Percentiles rank a stretch among this genome's conserved stretches.
phyloP scores from a whole-genome alignment of 2,797 vertebrate genomes.

The Discoglossus pictus region DNA sequence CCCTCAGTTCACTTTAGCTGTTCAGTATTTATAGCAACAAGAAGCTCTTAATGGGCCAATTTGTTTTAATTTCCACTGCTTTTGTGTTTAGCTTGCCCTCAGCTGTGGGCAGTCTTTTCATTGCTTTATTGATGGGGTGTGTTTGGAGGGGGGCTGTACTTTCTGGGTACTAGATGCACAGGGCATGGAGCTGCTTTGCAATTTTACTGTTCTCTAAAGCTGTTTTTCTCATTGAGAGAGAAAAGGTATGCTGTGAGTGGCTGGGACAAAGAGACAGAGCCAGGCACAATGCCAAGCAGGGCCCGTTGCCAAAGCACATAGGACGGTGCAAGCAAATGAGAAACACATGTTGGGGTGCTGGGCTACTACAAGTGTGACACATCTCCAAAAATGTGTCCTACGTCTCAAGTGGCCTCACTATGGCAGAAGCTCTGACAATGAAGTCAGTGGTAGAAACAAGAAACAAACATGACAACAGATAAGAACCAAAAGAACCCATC shows the following conservation, averaged over 20 bases:
- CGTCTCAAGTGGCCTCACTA: conserved; percentile 60
- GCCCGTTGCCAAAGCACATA: conserved; percentile 77
- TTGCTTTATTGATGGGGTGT: conserved; percentile 63
- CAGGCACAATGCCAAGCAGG: conserved; percentile 75
- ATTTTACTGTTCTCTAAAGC: conserved; percentile 73
- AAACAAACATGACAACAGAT: too few species aligned
- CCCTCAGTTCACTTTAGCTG: conserved; percentile 84
- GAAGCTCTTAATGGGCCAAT: conserved; percentile 81
- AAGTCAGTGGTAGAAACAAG: too few species aligned
- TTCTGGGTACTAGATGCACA: conserved; percentile 67
- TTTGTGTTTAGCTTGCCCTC: conserved; percentile 76
- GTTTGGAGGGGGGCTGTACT: conserved; percentile 59
- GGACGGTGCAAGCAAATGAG: conserved; percentile 81
- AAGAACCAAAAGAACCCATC: too few species aligned
- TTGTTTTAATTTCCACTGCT: conserved; percentile 97
- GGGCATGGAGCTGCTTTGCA: conserved; percentile 67
- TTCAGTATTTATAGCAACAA: conserved; percentile 91
- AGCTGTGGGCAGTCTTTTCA: conserved; percentile 63
- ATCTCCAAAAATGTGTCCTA: conserved; percentile 69
- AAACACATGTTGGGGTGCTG: conserved; percentile 76
- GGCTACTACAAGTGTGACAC: conserved; percentile 77
- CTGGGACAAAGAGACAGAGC: conserved; percentile 79
- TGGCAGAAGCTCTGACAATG: background rate
- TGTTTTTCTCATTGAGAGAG: conserved; percentile 69
- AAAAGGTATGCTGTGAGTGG: conserved; percentile 78